Evolutionary conservation across 2,113 vertebrate species (phyloP), one percentile per base, ranked within the genome.

Genomic region (Neodontobutis hainanensis): DNA sequence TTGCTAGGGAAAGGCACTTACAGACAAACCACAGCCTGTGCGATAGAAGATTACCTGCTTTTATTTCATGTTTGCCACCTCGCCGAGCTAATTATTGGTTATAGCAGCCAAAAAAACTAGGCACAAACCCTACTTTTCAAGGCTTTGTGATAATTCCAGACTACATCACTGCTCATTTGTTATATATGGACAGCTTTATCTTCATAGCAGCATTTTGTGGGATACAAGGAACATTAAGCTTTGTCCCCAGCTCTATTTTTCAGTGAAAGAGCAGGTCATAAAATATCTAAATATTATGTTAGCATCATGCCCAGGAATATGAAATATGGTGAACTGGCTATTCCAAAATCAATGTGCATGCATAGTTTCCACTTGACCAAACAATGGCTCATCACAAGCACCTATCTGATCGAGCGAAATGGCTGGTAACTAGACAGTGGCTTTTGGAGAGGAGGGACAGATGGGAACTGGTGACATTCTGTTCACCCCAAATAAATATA

Each of bases 201-300:
- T 55, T n/a, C 52, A 55, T 34, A 55, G 52, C 52, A n/a, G 52
- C 52, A 55, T 55, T 15, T 12, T 55, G 52, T 14, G 52, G 11
- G 52, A 34, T 55, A 55, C 14, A 55, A 55, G 52, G 52, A 55
- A 55, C 52, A 55, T 55, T 55, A 55, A 55, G 34, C n/a, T n/a
- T 36, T 12, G 52, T 12, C 36, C 32, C 52, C 34, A 8, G 52
- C 34, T 34, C 10, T 38, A 38, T 55, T 55, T 55, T 36, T 55
- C 52, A 55, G 12, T 55, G n/a, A 55, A 55, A n/a, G 12, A 19
- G 19, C 34, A 55, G 52, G 34, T 55, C 52, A 15, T 55, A 55
- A 55, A 55, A n/a, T n/a, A 14, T 7, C 7, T 36, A 36, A 55
- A 55, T 55, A 36, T 55, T 55, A 55, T 55, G 52, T 55, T 55